phyloP scores from a whole-genome alignment of 2,888 invertebrate genomes.

The Netelia virgata region DNA sequence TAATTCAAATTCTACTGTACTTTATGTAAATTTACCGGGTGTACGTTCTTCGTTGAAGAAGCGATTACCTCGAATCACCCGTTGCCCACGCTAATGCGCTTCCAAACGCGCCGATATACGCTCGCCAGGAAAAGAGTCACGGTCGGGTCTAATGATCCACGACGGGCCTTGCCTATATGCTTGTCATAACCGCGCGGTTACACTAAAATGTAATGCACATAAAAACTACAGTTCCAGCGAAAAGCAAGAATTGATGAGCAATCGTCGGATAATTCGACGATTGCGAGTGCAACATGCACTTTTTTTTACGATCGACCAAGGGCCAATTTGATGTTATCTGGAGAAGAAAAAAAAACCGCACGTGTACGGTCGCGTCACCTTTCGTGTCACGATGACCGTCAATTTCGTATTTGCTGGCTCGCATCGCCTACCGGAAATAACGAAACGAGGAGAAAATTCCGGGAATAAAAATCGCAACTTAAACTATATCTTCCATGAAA shows the following conservation, averaged over 20 bases:
- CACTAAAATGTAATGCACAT: constrained; percentile 17
- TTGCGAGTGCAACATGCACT: background rate
- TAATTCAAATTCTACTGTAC: background rate
- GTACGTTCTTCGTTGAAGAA: constrained; percentile 45
- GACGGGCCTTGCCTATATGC: constrained; percentile 21
- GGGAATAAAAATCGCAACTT: no score
- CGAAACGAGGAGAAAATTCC: no score
- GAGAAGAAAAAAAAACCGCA: background rate
- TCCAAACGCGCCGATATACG: constrained; percentile 31
- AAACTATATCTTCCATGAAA: no score
- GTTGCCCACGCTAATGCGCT: constrained; percentile 49
- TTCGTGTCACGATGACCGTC: no score
- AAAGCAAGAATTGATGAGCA: constrained; percentile 1
- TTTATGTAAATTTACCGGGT: constrained; percentile 2
- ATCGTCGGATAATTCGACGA: constrained; percentile 23
- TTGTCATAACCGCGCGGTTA: background rate
- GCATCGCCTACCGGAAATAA: no score
- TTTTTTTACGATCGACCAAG: background rate
- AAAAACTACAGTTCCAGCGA: background rate
- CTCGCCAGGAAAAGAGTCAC: constrained; percentile 27
- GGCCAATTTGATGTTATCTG: constrained; percentile 33
- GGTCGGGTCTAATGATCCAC: constrained; percentile 35
- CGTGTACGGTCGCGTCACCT: no score
- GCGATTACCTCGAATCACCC: constrained; percentile 31
- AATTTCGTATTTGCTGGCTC: no score